Percentiles rank a stretch among this genome's conserved stretches.
phyloP scores from a whole-genome alignment of 2,888 invertebrate species.

The Agrochola lychnidis region DNA sequence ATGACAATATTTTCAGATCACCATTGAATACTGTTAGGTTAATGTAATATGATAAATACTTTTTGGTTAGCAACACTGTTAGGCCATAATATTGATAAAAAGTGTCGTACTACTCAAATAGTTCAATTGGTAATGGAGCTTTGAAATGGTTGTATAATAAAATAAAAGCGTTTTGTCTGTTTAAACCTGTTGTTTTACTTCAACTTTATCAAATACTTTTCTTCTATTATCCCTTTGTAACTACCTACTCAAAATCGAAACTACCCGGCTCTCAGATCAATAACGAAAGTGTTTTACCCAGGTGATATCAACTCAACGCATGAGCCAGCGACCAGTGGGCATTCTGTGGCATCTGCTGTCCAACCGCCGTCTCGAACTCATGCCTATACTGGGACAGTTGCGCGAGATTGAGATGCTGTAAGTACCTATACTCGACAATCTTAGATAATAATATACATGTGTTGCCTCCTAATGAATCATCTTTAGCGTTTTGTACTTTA shows the following conservation, averaged over 20 bases:
- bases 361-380: constrained; percentile 92
- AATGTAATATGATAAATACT: too few relatives aligned
- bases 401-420: constrained; percentile 93
- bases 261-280: not conserved
- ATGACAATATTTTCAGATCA: not conserved
- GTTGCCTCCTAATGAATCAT: too few relatives aligned
- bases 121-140: too few relatives aligned
- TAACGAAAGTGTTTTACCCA: constrained; percentile 53
- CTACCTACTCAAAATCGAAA: not conserved
- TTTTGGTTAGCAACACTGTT: too few relatives aligned
- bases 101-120: too few relatives aligned
- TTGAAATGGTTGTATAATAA: too few relatives aligned
- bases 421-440: constrained; percentile 64
- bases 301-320: constrained; percentile 88
- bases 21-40: not conserved
- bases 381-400: constrained; percentile 93
- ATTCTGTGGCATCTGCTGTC: constrained; percentile 95
- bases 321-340: constrained; percentile 92
- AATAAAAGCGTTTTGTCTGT: too few relatives aligned
- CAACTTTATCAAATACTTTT: too few relatives aligned
- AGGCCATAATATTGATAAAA: too few relatives aligned
- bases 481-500: too few relatives aligned
- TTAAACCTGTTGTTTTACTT: too few relatives aligned
- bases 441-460: too few relatives aligned
- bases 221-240: not conserved